Evolutionary conservation across 2,888 invertebrate species (phyloP).

Genomic region (Drosophila paranaensis): DNA sequence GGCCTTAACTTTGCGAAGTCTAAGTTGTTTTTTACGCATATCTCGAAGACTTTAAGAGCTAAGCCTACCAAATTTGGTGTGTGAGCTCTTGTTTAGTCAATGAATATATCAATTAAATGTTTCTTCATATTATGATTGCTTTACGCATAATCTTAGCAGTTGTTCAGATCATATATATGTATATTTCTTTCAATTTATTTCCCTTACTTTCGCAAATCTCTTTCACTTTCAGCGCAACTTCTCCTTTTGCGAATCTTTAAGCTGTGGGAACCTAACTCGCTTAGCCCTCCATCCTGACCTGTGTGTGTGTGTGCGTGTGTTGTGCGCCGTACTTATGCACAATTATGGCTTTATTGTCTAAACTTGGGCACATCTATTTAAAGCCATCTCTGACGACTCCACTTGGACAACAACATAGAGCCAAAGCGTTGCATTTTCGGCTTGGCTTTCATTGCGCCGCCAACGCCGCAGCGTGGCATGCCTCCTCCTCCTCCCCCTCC

Average conservation of each 20-base stretch:
- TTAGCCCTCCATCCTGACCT: slow-evolving; percentile 28
- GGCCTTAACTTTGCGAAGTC: not conserved
- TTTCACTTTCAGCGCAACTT: slow-evolving; percentile 50
- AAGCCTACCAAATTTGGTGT: not conserved
- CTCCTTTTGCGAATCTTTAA: slow-evolving; percentile 15
- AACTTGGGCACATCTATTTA: slow-evolving; percentile 81
- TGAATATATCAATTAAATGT: not conserved
- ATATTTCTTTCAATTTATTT: slow-evolving; percentile 4
- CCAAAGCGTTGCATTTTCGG: slow-evolving; percentile 80
- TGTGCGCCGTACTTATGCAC: slow-evolving; percentile 70
- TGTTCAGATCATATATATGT: not conserved
- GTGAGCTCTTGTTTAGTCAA: not conserved
- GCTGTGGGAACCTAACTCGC: slow-evolving; percentile 51
- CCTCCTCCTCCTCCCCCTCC: slow-evolving; percentile 33
- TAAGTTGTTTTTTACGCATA: not conserved
- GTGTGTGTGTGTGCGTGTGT: slow-evolving; percentile 22
- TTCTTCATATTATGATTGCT: not conserved
- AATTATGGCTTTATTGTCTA: slow-evolving; percentile 80
- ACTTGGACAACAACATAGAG: slow-evolving; percentile 46
- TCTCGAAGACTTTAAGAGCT: not conserved
- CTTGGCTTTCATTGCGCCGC: slow-evolving; percentile 79
- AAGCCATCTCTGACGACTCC: slow-evolving; percentile 64
- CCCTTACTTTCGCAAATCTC: slow-evolving; percentile 33
- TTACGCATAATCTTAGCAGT: not conserved
- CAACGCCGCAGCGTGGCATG: slow-evolving; percentile 47